Evolutionary conservation across 2,113 vertebrate species (phyloP).

Genomic region (Austrofundulus limnaeus): DNA sequence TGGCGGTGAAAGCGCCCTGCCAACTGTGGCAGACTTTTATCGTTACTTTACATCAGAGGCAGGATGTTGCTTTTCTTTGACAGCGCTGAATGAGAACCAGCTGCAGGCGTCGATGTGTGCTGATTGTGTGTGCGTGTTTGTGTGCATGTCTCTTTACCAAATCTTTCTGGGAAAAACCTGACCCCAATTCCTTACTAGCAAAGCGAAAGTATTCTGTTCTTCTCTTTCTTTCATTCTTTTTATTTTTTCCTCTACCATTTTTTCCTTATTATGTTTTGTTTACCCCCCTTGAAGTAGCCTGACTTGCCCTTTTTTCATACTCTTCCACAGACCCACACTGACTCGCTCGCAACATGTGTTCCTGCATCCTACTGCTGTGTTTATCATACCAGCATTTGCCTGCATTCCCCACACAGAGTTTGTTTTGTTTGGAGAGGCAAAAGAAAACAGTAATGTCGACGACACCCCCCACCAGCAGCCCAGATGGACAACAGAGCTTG

Average conservation of each 20-base stretch:
- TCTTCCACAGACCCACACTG: constrained; percentile 51
- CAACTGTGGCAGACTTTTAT: constrained; percentile 53
- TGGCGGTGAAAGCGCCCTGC: constrained; percentile 9
- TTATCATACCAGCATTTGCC: constrained; percentile 56
- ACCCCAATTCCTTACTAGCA: constrained; percentile 70
- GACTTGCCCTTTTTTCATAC: constrained; percentile 2
- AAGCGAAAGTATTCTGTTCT: constrained; percentile 45
- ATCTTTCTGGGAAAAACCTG: constrained; percentile 80
- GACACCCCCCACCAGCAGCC: constrained; percentile 48
- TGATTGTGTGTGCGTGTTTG: constrained; percentile 30
- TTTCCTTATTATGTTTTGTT: constrained; percentile 74
- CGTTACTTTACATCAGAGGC: constrained; percentile 68
- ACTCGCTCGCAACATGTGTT: constrained; percentile 53
- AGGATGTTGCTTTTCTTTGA: constrained; percentile 74
- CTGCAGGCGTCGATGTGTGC: constrained; percentile 69
- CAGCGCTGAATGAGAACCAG: constrained; percentile 76
- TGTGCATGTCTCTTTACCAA: constrained; percentile 29
- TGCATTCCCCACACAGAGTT: constrained; percentile 51
- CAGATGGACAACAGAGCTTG: constrained; percentile 66
- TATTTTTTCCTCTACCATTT: constrained; percentile 22
- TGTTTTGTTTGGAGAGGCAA: constrained; percentile 75
- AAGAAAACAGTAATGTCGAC: constrained; percentile 65
- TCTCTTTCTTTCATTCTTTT: constrained; percentile 47
- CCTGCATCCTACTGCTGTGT: constrained; percentile 59
- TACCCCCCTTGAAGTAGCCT: constrained; percentile 64